These are phyloP conservation scores for Panthera leo DNA, from an alignment of 2,113 vertebrate genomes.

Conservation along the genomic window DNA sequence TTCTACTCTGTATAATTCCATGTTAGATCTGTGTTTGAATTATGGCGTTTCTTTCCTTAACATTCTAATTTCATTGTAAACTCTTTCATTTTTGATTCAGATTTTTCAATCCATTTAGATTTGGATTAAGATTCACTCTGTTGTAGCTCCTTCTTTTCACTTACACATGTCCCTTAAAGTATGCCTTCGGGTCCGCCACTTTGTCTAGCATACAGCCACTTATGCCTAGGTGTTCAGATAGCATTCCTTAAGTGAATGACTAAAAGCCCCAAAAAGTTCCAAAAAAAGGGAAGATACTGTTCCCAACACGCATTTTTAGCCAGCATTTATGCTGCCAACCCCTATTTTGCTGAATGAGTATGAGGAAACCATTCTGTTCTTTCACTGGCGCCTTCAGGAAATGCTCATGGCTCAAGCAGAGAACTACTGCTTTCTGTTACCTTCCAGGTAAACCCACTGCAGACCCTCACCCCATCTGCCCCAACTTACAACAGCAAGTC, in stretches of 20 bases:
- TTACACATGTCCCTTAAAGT: neutral
- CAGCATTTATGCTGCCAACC: neutral
- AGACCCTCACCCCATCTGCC: neutral
- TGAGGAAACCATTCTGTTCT: neutral
- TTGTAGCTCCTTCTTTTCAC: neutral
- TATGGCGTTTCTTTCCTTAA: conserved; percentile 3
- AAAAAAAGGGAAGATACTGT: neutral
- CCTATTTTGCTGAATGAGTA: neutral
- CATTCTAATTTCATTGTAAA: conserved; percentile 30
- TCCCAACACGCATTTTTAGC: neutral
- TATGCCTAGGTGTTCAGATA: neutral
- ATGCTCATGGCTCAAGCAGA: neutral
- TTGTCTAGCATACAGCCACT: neutral
- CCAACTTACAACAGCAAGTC: neutral
- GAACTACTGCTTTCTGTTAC: neutral
- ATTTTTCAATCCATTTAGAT: neutral
- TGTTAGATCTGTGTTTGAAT: neutral
- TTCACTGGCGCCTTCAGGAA: neutral
- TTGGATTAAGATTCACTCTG: neutral
- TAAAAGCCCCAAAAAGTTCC: neutral
- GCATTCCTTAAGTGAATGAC: neutral
- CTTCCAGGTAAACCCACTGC: neutral
- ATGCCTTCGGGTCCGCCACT: neutral
- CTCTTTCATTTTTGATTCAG: neutral
- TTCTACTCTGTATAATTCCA: neutral